These are phyloP conservation scores for Neomonachus schauinslandi DNA, from an alignment of 2,113 vertebrate species.

Conservation along the genomic window DNA sequence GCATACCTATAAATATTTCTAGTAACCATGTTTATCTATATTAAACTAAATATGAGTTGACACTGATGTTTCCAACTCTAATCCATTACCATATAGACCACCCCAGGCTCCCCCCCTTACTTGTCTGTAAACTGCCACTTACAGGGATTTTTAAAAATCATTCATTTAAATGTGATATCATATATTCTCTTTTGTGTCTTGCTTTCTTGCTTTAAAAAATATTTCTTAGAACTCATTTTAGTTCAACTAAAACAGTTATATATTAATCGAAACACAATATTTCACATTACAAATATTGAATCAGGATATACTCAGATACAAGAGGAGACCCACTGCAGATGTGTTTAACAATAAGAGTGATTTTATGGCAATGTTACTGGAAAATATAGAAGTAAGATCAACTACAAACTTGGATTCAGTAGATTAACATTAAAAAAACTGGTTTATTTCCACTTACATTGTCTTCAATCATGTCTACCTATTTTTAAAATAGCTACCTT, in stretches of 20 bases:
- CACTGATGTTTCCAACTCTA: not conserved
- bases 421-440: not conserved
- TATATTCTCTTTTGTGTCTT: not conserved
- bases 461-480: not conserved
- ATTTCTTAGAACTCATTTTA: not conserved
- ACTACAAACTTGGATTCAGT: not conserved
- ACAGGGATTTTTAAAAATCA: not conserved
- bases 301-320: not conserved
- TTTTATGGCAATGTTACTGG: not conserved
- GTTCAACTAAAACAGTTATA: not conserved
- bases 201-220: not conserved
- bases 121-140: not conserved
- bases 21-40: not conserved
- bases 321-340: not conserved
- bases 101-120: not conserved
- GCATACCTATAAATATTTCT: not conserved
- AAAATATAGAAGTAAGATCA: not conserved
- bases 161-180: not conserved
- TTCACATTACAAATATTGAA: not conserved
- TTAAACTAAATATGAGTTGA: not conserved
- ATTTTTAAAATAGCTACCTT: not conserved
- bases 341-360: not conserved
- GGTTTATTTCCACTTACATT: not conserved
- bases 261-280: not conserved
- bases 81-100: not conserved